Evolutionary conservation across 2,888 invertebrate genomes (phyloP).

Genomic region (Drosophila affinis): DNA sequence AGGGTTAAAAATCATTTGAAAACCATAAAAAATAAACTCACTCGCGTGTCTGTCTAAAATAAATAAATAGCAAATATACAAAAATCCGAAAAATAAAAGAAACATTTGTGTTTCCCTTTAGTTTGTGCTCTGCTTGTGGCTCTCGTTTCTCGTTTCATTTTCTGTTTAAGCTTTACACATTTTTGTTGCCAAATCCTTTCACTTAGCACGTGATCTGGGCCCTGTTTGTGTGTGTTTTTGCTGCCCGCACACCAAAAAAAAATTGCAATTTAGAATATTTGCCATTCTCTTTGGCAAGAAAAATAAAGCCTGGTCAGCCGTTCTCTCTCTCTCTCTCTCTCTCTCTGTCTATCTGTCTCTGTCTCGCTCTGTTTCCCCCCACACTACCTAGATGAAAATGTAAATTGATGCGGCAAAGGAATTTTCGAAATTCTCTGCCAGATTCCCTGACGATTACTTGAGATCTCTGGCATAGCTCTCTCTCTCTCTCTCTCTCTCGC

Average conservation of each 20-base stretch:
- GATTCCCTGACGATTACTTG: not conserved
- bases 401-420: constrained; percentile 29
- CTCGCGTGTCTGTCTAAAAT: constrained; percentile 72
- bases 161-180: constrained; percentile 73
- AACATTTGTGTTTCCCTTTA: constrained; percentile 28
- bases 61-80: constrained; percentile 65
- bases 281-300: constrained; percentile 72
- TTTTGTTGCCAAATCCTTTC: constrained; percentile 72
- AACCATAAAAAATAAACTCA: constrained; percentile 78
- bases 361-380: too few species aligned
- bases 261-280: constrained; percentile 79
- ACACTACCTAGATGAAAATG: constrained; percentile 1
- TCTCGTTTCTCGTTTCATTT: constrained; percentile 49
- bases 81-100: constrained; percentile 27
- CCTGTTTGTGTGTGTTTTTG: constrained; percentile 27
- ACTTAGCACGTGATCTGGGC: constrained; percentile 56
- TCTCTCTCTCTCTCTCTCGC: too few species aligned
- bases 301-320: constrained; percentile 38
- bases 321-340: not conserved
- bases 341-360: not conserved
- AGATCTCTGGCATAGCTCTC: not conserved
- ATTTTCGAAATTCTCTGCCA: constrained; percentile 14
- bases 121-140: too few species aligned
- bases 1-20: constrained; percentile 79
- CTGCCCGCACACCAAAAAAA: constrained; percentile 28